Evolutionary conservation across 2,113 vertebrate species (phyloP).

Genomic region (Caranx melampygus): DNA sequence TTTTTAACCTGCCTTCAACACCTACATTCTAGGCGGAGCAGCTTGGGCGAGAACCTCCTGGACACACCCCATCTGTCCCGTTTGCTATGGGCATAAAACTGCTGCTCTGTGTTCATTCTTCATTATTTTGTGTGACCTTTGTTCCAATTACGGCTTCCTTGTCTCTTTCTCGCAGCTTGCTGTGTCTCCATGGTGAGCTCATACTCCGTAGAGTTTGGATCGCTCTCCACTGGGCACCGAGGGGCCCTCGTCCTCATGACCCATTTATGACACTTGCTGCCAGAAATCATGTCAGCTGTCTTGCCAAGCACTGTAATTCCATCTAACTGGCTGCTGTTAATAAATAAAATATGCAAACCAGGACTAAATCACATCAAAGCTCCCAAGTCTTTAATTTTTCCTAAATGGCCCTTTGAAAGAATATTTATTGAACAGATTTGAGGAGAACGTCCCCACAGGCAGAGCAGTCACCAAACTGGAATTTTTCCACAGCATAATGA

Average conservation of each 20-base stretch:
- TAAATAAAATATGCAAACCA: slow-evolving; percentile 65
- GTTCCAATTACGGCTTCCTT: background rate
- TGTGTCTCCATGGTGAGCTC: background rate
- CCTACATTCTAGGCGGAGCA: background rate
- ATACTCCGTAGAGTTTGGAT: background rate
- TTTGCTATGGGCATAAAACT: background rate
- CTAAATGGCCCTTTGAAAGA: slow-evolving; percentile 50
- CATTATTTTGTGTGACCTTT: background rate
- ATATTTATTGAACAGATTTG: slow-evolving; percentile 55
- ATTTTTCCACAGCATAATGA: slow-evolving; percentile 20
- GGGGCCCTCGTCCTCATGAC: slow-evolving; percentile 23
- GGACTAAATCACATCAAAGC: slow-evolving; percentile 42
- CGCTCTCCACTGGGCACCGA: background rate
- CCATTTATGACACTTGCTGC: slow-evolving; percentile 48
- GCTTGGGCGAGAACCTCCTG: background rate
- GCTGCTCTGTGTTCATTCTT: background rate
- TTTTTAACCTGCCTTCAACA: background rate
- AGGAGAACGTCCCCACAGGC: slow-evolving; percentile 32
- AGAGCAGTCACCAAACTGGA: slow-evolving; percentile 31
- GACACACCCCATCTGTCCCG: background rate
- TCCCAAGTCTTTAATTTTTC: slow-evolving; percentile 34
- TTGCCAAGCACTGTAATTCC: slow-evolving; percentile 23
- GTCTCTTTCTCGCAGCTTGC: background rate
- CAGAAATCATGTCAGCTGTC: slow-evolving; percentile 48
- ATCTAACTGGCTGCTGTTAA: slow-evolving; percentile 44